A percentile compares a stretch with the other conserved stretches of the same genome.
phyloP scores from a whole-genome alignment of 2,113 vertebrate genomes.

The Syrmaticus mikado region DNA sequence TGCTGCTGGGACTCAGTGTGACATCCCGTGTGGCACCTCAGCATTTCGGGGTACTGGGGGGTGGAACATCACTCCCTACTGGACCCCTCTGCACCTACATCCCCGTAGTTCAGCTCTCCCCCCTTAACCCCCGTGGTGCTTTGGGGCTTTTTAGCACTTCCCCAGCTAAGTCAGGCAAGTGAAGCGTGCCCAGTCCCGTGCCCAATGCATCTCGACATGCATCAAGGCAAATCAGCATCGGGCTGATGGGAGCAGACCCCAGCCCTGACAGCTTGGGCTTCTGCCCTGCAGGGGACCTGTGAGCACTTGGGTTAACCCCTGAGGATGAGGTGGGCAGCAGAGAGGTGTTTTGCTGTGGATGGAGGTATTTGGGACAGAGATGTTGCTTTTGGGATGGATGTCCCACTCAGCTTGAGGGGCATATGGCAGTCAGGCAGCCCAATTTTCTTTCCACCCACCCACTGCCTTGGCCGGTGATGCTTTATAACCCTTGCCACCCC shows the following conservation, averaged over 20 bases:
- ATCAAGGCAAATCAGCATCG: conserved; percentile 50
- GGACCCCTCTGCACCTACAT: rapidly evolving
- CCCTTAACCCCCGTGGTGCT: rapidly evolving
- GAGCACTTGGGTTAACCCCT: neutral
- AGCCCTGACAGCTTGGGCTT: neutral
- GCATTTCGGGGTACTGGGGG: rapidly evolving
- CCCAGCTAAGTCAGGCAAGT: neutral
- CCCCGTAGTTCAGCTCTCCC: neutral
- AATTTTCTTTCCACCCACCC: neutral
- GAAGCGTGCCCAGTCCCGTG: rapidly evolving
- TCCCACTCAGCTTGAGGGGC: neutral
- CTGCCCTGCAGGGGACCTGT: neutral
- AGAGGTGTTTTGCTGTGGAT: neutral
- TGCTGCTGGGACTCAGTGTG: neutral
- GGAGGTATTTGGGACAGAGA: neutral
- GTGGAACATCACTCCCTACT: neutral
- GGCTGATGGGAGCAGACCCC: neutral
- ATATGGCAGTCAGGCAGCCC: neutral
- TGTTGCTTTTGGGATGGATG: neutral
- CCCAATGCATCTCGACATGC: conserved; percentile 15
- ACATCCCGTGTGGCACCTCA: rapidly evolving
- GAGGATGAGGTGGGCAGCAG: rapidly evolving
- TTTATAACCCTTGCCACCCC: neutral
- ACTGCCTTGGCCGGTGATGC: rapidly evolving
- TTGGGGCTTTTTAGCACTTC: neutral